Percentiles rank a stretch among this genome's conserved stretches.
Conservation (phyloP, 2,797 vertebrate genomes). For the Rallus crepitans region DNA sequence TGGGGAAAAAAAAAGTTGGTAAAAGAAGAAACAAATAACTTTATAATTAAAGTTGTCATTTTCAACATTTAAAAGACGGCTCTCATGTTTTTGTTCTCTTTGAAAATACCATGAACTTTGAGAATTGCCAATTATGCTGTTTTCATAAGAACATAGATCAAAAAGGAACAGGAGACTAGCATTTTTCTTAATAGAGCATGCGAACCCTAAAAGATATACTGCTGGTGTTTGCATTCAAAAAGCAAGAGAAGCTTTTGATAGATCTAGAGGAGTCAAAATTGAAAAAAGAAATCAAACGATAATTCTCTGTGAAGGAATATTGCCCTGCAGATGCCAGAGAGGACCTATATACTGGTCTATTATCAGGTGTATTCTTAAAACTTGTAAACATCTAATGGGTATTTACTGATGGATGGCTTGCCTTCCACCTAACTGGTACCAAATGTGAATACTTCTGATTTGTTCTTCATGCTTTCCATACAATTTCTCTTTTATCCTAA, state of each 20-base stretch:
- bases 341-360: background rate
- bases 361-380: background rate
- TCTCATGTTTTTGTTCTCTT: background rate
- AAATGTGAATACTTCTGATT: background rate
- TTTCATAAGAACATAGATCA: background rate
- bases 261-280: background rate
- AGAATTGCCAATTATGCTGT: background rate
- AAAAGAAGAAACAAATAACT: slow-evolving; percentile 6
- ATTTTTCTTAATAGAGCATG: background rate
- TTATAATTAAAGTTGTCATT: slow-evolving; percentile 54
- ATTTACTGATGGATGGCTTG: background rate
- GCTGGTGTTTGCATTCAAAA: background rate
- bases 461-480: background rate
- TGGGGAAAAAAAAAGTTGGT: background rate
- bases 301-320: background rate
- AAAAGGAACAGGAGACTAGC: background rate
- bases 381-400: background rate
- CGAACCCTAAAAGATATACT: background rate
- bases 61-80: slow-evolving; percentile 28
- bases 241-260: background rate
- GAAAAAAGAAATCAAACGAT: background rate
- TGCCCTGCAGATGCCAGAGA: background rate
- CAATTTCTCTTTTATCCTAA: background rate
- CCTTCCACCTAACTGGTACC: background rate
- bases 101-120: background rate